phyloP scores from a whole-genome alignment of 2,797 vertebrate genomes.

The Pipistrellus nathusii region DNA sequence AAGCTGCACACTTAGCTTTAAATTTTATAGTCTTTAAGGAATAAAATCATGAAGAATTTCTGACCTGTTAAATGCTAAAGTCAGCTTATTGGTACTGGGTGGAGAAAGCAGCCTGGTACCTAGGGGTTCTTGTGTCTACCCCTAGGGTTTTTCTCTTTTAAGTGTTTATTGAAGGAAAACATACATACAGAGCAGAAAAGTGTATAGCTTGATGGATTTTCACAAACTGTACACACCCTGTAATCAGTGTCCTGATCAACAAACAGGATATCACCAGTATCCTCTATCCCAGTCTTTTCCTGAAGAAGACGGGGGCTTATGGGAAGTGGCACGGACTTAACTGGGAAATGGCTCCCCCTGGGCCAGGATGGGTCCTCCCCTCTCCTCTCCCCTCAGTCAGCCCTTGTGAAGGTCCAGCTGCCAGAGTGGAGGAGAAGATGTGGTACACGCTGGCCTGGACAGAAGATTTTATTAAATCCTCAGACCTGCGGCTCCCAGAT shows the following conservation, averaged over 20 bases:
- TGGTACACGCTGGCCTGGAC: background rate
- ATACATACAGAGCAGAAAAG: too few species aligned
- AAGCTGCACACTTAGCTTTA: background rate
- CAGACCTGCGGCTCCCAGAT: background rate
- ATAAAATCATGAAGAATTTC: background rate
- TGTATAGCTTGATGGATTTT: background rate
- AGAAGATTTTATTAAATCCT: background rate
- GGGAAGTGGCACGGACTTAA: background rate
- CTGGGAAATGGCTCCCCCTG: background rate
- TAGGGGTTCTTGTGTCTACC: background rate
- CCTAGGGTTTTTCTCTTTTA: background rate
- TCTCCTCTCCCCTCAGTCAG: too few species aligned
- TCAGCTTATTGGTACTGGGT: background rate
- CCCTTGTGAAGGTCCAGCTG: background rate
- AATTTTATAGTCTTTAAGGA: conserved; percentile 19
- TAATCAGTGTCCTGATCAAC: background rate
- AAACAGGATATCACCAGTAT: background rate
- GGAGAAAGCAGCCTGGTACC: background rate
- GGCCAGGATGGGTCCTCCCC: background rate
- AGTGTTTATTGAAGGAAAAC: background rate
- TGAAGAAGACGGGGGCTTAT: background rate
- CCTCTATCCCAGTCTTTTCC: background rate
- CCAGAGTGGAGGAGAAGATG: background rate
- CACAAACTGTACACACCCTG: background rate
- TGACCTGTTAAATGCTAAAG: background rate